Base-by-base conservation (phyloP, 2,113 vertebrate genomes). In the Ailuropoda melanoleuca region DNA sequence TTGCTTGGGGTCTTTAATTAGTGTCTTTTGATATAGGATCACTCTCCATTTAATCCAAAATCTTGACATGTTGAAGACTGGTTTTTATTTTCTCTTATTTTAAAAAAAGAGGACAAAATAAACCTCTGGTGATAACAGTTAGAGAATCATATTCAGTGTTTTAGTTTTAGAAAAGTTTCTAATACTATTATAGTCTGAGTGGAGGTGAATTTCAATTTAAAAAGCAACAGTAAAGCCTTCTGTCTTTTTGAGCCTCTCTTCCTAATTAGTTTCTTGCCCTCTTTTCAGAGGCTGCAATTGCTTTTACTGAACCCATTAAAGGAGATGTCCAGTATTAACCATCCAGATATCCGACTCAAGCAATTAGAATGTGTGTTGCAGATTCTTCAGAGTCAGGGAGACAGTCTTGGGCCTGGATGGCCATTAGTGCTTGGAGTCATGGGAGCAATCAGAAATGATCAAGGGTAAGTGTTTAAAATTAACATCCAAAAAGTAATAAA, bases 381-480 rank as follows among this genome's bases (percentile, higher is more conserved):
- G 98, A 99, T 99, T 98, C 99, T 99, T 26, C 99, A 99, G 98
- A 99, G 99, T 97, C 99, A 99, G 96, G 99, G 99, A 34, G 99
- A 99, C 98, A 99, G 99, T 97, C 99, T 99, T 96, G 99, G 99
- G 48, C 99, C 99, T 60, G 99, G 99, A 13, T 99, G 99, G 99
- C 99, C 99, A 6, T 98, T 99, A 56, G 99, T 99, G 58, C 99
- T 99, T 98, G 99, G 99, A 85, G 99, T 99, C 92, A 99, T 99
- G 98, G 99, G 99, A 96, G 99, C 99, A 92, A 99, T 99, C 97
- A 99, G 99, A 98, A 99, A 99, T 95, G 99, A 99, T 99, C 99
- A 99, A 98, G 99, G 99, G 99, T 99, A 98, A 99, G 99, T 98
- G 48, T 70, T 97, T 80, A 31, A 98, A 98, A 39, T 77, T 86